Percentiles rank a stretch among this genome's conserved stretches.
These are phyloP conservation scores for Dynastes maya DNA, from an alignment of 2,888 invertebrate genomes.

Conservation along the genomic window DNA sequence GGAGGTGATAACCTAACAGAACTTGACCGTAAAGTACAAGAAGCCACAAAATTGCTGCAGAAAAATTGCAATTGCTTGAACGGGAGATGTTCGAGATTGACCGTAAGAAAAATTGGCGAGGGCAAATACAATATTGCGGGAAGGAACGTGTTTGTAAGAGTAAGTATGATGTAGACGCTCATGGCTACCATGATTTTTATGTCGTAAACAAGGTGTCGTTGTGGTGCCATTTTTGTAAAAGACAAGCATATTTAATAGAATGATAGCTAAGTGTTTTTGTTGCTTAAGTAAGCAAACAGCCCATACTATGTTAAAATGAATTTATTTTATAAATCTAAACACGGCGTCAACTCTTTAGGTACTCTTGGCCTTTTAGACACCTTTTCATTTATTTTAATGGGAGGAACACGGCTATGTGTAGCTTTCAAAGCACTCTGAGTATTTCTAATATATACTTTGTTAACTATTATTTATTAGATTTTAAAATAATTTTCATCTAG, in stretches of 20 bases:
- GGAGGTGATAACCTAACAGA: slow-evolving; percentile 74
- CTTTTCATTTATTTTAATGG: no score
- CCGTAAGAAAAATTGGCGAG: slow-evolving; percentile 87
- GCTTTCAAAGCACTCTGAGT: not conserved
- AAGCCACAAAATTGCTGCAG: slow-evolving; percentile 81
- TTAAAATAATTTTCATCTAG: slow-evolving; percentile 68
- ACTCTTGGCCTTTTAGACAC: no score
- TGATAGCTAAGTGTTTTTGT: no score
- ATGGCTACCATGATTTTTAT: no score
- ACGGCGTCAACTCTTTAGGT: no score
- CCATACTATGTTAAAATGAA: no score
- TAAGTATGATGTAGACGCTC: slow-evolving; percentile 69
- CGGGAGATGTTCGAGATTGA: slow-evolving; percentile 81
- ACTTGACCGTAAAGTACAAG: slow-evolving; percentile 81
- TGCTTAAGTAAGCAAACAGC: no score
- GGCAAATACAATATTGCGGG: slow-evolving; percentile 91
- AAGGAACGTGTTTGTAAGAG: slow-evolving; percentile 89
- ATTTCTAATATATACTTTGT: slow-evolving; percentile 7
- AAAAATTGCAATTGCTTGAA: slow-evolving; percentile 83
- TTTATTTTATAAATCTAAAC: no score
- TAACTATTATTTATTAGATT: no score
- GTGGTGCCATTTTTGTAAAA: no score
- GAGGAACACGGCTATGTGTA: not conserved
- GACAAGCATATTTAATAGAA: no score
- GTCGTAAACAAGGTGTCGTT: no score